phyloP scores from a whole-genome alignment of 2,797 vertebrate species.

The Diplodus sargus region DNA sequence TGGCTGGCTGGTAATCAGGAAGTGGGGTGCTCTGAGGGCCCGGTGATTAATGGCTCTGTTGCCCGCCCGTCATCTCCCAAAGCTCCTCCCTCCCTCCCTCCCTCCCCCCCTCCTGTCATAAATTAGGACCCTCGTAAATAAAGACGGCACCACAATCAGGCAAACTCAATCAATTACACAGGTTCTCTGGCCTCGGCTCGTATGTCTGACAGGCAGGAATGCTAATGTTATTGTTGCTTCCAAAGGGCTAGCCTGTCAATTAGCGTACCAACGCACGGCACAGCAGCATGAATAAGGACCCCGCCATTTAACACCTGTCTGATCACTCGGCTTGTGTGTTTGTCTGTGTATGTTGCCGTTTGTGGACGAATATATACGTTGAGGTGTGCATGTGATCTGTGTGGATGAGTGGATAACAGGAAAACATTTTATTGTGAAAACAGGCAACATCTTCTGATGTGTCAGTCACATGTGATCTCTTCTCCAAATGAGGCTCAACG shows the following conservation, averaged over 20 bases:
- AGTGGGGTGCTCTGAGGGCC: conserved; percentile 87
- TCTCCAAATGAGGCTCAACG: conserved; percentile 46
- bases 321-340: conserved; percentile 56
- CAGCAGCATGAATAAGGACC: conserved; percentile 81
- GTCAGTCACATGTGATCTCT: conserved; percentile 35
- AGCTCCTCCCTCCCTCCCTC: conserved; percentile 88
- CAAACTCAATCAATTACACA: conserved; percentile 96
- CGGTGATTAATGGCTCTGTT: conserved; percentile 95
- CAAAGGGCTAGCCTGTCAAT: conserved; percentile 88
- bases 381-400: conserved; percentile 12
- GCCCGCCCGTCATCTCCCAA: conserved; percentile 91
- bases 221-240: conserved; percentile 90
- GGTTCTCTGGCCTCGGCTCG: conserved; percentile 87
- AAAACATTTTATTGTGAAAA: conserved; percentile 45
- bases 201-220: conserved; percentile 85
- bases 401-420: conserved; percentile 27
- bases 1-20: conserved; percentile 95
- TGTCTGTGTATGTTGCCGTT: conserved; percentile 36
- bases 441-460: conserved; percentile 18
- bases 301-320: conserved; percentile 83
- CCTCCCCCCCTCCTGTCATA: conserved; percentile 88
- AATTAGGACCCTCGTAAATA: conserved; percentile 99
- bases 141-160: conserved; percentile 95
- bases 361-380: conserved; percentile 29
- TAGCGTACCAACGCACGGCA: conserved; percentile 71